Evolutionary conservation across 2,113 vertebrate species (phyloP).

Genomic region (Austrofundulus limnaeus): DNA sequence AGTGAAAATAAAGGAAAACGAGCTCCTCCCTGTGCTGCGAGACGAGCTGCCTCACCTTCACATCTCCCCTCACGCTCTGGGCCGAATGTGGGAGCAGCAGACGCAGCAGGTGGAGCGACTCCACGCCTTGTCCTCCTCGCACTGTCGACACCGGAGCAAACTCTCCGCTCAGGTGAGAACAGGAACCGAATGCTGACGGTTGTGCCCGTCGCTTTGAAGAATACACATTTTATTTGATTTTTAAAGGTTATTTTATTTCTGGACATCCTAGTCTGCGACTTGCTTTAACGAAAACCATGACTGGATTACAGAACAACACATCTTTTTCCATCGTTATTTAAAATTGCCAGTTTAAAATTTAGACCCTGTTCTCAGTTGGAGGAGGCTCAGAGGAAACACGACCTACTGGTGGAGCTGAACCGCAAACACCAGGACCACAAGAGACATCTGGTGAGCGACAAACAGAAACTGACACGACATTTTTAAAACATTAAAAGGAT

Average conservation of each 20-base stretch:
- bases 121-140: conserved; percentile 56
- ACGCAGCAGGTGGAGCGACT: conserved; percentile 84
- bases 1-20: conserved; percentile 87
- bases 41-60: conserved; percentile 88
- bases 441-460: conserved; percentile 85
- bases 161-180: conserved; percentile 82
- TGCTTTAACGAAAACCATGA: too few species aligned
- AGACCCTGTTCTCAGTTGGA: conserved; percentile 78
- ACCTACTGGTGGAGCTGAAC: conserved; percentile 84
- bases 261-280: too few species aligned
- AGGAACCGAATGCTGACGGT: neutral
- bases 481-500: too few species aligned
- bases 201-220: neutral
- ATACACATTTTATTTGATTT: too few species aligned
- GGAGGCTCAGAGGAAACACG: conserved; percentile 86
- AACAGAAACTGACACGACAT: too few species aligned
- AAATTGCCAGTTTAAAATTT: neutral
- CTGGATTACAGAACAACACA: too few species aligned
- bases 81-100: conserved; percentile 90
- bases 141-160: conserved; percentile 67
- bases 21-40: conserved; percentile 84
- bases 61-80: conserved; percentile 82
- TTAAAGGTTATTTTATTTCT: too few species aligned
- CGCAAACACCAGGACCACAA: conserved; percentile 88
- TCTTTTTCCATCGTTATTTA: too few species aligned